Evolutionary conservation across 2,113 vertebrate genomes (phyloP).

Genomic region (Prunella fulvescens): DNA sequence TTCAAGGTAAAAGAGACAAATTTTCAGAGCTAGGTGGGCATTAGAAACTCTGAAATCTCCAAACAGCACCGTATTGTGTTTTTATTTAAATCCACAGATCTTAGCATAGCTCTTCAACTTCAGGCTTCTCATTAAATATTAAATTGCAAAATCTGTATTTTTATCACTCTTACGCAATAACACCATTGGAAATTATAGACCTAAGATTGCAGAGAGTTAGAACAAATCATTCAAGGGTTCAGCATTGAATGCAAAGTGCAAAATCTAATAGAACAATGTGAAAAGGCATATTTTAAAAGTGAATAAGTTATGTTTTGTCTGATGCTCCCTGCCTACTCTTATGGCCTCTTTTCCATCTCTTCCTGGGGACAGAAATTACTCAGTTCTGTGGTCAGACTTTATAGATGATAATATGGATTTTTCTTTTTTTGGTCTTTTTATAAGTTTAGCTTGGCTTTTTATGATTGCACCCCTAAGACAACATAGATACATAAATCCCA

Average conservation of each 20-base stretch:
- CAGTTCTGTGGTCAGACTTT: not conserved
- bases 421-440: not conserved
- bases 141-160: not conserved
- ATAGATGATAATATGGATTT: not conserved
- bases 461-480: not conserved
- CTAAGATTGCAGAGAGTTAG: not conserved
- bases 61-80: not conserved
- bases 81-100: not conserved
- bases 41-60: not conserved
- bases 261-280: not conserved
- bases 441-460: not conserved
- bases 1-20: not conserved
- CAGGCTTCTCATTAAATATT: not conserved
- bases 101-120: not conserved
- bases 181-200: not conserved
- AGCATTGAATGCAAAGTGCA: not conserved
- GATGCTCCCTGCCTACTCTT: not conserved
- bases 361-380: not conserved
- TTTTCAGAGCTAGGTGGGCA: not conserved
- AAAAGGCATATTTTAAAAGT: not conserved
- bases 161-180: not conserved
- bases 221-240: not conserved
- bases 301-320: not conserved
- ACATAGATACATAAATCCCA: not conserved
- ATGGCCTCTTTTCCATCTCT: not conserved